Evolutionary conservation across 2,888 invertebrate species (phyloP), one percentile per base, ranked within the genome.

Genomic region (Tineola bisselliella): DNA sequence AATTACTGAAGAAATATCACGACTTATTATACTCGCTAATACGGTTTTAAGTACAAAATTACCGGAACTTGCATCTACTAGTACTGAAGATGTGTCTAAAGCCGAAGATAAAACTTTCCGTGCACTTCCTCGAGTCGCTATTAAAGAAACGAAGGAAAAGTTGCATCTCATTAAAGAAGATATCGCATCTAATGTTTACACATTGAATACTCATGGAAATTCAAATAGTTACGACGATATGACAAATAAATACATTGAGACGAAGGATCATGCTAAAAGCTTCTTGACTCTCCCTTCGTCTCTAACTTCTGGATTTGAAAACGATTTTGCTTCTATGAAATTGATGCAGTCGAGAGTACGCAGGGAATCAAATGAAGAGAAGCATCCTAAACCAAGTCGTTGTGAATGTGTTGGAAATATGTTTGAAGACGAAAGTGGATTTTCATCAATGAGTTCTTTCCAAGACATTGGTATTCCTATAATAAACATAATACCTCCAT

Each of bases 391-490:
- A 56, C 30, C 44, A 5, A 15, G 80, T 0, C 83, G 84, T 10
- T 11, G 8, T 60, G 8, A 59, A 10, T 63, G 76, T 84, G 60
- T 48, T 48, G 48, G 48, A 2, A 48, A 15, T 48, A 17, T 48
- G 48, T 13, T 48, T 10, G 94, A 94, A 74, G 94, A 94, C 68
- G 94, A 94, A 76, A 94, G 94, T 72, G 94, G 94, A 30, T 94
- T 94, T 77, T 94, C 94, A 12, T 94, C 94, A 8, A 92, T 94
- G 88, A 94, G 91, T 75, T 94, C 94, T 8, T 94, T 94, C 73
- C 93, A 94, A 79, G 94, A 94, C 72, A 90, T 94, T 57, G 93
- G 93, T 11, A 83, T 94, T 69, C 93, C 93, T 13, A 82, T 87
- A 59, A 87, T 87, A 72, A 84, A 81, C 64, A 81, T 84, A 61